A percentile compares a stretch with the other conserved stretches of the same genome.
phyloP scores from a whole-genome alignment of 1,140 invertebrate species.

The Daktulosphaira vitifoliae region DNA sequence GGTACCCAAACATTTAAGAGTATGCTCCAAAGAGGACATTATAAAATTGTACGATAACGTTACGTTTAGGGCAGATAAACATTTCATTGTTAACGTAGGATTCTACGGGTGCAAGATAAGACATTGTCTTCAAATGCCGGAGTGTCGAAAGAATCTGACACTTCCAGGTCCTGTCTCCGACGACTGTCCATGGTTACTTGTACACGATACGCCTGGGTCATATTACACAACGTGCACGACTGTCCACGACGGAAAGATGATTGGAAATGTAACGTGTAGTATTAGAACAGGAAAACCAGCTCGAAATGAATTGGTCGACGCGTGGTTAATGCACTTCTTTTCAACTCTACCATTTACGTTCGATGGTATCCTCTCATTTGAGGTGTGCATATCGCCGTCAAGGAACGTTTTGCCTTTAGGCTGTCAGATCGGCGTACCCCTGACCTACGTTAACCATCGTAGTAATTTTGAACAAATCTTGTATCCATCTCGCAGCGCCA shows the following conservation, averaged over 20 bases:
- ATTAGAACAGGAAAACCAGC: conserved; percentile 61
- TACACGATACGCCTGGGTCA: conserved; percentile 61
- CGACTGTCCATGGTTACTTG: conserved; percentile 64
- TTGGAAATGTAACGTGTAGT: conserved; percentile 68
- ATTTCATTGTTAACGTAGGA: conserved; percentile 63
- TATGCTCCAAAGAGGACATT: conserved; percentile 58
- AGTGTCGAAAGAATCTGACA: conserved; percentile 49
- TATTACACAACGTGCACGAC: conserved; percentile 71
- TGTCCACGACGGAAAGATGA: conserved; percentile 60
- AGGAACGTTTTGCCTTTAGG: conserved; percentile 50
- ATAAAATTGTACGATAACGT: conserved; percentile 59
- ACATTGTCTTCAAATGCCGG: conserved; percentile 56
- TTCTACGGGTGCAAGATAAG: conserved; percentile 59
- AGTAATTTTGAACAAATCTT: conserved; percentile 55
- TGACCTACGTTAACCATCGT: conserved; percentile 67
- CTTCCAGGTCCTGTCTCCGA: conserved; percentile 46
- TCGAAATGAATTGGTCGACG: conserved; percentile 52
- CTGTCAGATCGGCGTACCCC: conserved; percentile 61
- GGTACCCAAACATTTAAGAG: conserved; percentile 54
- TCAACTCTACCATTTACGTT: conserved; percentile 52
- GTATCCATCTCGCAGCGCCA: conserved; percentile 54
- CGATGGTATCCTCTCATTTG: conserved; percentile 66
- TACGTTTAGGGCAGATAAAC: conserved; percentile 51
- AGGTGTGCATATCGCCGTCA: conserved; percentile 49
- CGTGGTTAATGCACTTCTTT: conserved; percentile 65